Base-by-base conservation (phyloP, 1,140 invertebrate genomes). In the Augochlora pura region DNA sequence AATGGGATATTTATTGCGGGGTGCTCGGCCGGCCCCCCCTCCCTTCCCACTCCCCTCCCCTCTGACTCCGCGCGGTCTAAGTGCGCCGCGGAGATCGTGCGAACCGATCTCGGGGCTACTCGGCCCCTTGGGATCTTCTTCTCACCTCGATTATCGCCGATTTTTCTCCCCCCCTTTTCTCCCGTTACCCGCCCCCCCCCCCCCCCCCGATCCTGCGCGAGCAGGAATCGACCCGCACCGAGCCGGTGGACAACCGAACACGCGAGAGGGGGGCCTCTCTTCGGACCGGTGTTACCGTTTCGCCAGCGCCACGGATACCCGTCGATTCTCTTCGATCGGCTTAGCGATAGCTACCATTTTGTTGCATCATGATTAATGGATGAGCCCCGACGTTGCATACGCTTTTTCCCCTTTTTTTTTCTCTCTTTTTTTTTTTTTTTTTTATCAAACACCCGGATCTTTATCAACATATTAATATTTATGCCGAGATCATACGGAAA, bases 1-100 rank as follows among this genome's bases (percentile, higher is more conserved):
- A 88, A 86, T 86, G 80, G 81, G 65, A 84, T 86, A 88, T 88
- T 86, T 86, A 88, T 86, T 76, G 73, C 77, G 63, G 74, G 32
- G 39, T 42, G 63, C 12, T 57, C 39, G 39, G 49, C 27, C 65
- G 12, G 12, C 49, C 25, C 62, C 16, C 49, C 18, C 59, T n/a
- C n/a, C n/a, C n/a, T n/a, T n/a, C 12, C 4, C 9, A 16, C 18
- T n/a, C 23, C 23, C n/a, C n/a, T n/a, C n/a, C n/a, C n/a, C n/a
- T n/a, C n/a, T n/a, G n/a, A n/a, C n/a, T n/a, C n/a, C n/a, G n/a
- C 3, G 25, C 25, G 73, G 32, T 39, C 42, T 1, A 38, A 49
- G 52, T 38, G 32, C 62, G 38, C 18, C 64, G 14, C n/a, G 42
- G 54, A 75, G 63, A 60, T 80, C 62, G 66, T 73, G 38, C 76